Conservation (phyloP, 2,113 vertebrate species). For the Micromys minutus region DNA sequence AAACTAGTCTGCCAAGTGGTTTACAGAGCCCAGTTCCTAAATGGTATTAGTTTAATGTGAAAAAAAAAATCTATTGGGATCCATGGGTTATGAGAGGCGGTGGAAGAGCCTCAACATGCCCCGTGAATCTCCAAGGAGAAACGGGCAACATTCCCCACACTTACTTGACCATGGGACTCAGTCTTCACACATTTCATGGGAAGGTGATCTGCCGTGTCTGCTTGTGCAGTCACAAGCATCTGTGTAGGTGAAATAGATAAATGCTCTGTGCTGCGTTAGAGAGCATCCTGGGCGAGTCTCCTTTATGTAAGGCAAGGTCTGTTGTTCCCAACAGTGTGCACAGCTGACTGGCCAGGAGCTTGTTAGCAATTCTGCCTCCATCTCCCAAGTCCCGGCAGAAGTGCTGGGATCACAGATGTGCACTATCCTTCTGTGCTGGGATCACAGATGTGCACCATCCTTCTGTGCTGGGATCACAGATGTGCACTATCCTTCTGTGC, state of each 20-base stretch:
- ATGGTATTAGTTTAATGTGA: conserved; percentile 11
- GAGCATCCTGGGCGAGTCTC: background rate
- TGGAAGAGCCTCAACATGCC: background rate
- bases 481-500: no score
- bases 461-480: no score
- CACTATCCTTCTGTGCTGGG: no score
- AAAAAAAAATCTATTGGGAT: conserved; percentile 18
- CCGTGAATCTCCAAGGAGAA: conserved; percentile 13
- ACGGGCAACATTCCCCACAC: background rate
- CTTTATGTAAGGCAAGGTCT: background rate
- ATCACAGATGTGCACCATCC: no score
- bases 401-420: background rate
- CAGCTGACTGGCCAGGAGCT: background rate
- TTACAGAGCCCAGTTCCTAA: conserved; percentile 4
- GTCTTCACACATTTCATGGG: conserved; percentile 13
- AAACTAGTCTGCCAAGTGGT: conserved; percentile 45
- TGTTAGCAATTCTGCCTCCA: background rate
- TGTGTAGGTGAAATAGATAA: background rate
- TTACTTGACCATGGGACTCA: background rate
- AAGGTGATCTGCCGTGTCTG: background rate
- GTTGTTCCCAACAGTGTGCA: background rate
- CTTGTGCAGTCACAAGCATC: background rate
- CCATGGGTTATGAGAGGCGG: conserved; percentile 37
- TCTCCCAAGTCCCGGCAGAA: background rate
- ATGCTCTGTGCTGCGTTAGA: background rate